Evolutionary conservation across 2,113 vertebrate genomes (phyloP), one percentile per base, ranked within the genome.

Genomic region (Halcyon malimbica): DNA sequence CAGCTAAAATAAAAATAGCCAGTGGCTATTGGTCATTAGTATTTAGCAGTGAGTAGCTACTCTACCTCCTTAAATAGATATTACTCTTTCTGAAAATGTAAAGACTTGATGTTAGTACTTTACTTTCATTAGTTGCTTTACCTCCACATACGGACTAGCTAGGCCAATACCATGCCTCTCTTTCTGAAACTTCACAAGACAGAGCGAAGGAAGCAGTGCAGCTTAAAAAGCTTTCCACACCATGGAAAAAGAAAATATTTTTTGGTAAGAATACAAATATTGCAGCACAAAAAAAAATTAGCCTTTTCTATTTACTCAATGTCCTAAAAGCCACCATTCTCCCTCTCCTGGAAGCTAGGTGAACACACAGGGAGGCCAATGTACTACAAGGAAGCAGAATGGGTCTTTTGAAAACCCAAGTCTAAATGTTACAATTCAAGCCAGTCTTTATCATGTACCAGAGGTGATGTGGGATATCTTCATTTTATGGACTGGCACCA

Each of bases 1-100:
- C 26, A 68, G 35, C 7, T 7, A 50, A 85, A 96, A 77, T 56
- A 84, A 89, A 92, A 96, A 87, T 1, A 90, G 50, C 48, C 82
- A 57, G 24, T 53, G 57, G 81, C 71, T 94, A 33, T 46, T 68
- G 65, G 73, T 48, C 79, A 60, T 23, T 65, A 71, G 48, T 80
- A 77, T 64, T 86, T 9, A 94, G 80, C 35, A 71, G 29, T 1
- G 4, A 85, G 75, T 53, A 90, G 29, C 39, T 74, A 60, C 39
- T 92, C 24, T 14, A 75, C 24, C 24, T 35, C 26, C 83, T 65
- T 25, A 26, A 5, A 63, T 17, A 63, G 33, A 37, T 7, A 14
- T 7, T 73, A 39, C 21, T 86, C 17, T 50, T 75, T 48, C 37
- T 60, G 33, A 46, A 79, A 88, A 77, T 31, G 3, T 16, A 35